phyloP scores from a whole-genome alignment of 2,797 vertebrate species.

The Cygnus olor region DNA sequence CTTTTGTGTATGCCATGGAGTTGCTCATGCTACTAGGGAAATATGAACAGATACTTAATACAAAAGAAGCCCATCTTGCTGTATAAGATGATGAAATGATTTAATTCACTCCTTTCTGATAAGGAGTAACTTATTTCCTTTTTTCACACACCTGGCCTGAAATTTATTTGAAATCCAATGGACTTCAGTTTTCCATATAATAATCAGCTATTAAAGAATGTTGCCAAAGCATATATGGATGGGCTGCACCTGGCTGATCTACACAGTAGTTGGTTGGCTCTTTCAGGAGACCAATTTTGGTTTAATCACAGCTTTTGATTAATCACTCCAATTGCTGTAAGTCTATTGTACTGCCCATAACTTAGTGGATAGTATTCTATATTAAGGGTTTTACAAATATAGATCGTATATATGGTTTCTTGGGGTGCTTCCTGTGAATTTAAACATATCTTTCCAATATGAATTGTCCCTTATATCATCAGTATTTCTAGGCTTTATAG shows the following conservation, averaged over 20 bases:
- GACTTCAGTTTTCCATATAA: background rate
- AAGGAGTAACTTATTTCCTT: background rate
- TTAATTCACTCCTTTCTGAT: background rate
- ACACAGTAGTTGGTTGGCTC: background rate
- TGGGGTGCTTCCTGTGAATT: background rate
- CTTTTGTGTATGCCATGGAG: background rate
- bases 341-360: background rate
- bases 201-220: background rate
- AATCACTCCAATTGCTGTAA: background rate
- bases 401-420: background rate
- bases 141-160: background rate
- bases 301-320: background rate
- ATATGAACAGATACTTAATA: background rate
- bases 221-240: background rate
- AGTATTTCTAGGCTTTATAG: background rate
- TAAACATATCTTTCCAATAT: background rate
- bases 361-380: background rate
- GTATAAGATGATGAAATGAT: background rate
- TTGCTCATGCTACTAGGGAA: background rate
- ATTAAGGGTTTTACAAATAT: background rate
- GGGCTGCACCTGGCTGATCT: background rate
- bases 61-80: background rate
- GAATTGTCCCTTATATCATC: background rate
- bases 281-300: background rate
- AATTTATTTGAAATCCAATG: background rate